These are phyloP conservation scores for Caenorhabditis sp. DNA, from an alignment of 2,888 invertebrate genomes.

Conservation along the genomic window DNA sequence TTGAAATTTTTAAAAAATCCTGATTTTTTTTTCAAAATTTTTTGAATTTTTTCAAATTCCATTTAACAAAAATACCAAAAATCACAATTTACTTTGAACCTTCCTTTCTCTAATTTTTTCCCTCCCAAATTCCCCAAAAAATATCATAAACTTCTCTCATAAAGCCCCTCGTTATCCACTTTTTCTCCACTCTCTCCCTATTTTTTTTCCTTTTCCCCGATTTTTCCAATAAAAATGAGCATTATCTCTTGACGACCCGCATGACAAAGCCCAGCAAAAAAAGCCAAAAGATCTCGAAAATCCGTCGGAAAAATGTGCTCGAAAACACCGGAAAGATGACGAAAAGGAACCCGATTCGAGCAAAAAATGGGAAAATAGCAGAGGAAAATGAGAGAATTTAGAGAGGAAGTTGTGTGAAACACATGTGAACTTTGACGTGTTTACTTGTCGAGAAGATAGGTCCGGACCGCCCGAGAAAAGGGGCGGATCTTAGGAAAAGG, in stretches of 20 bases:
- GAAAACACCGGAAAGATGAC: background rate
- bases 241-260: background rate
- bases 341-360: background rate
- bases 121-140: background rate
- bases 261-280: too few relatives aligned
- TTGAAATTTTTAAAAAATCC: background rate
- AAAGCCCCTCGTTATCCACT: background rate
- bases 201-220: background rate
- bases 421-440: constrained; percentile 2
- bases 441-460: too few relatives aligned
- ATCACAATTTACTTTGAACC: too few relatives aligned
- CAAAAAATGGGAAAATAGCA: too few relatives aligned
- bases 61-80: too few relatives aligned
- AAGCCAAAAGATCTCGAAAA: too few relatives aligned
- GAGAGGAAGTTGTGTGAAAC: too few relatives aligned
- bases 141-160: too few relatives aligned
- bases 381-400: background rate
- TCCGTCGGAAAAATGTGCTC: too few relatives aligned
- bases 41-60: background rate
- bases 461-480: background rate
- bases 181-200: background rate
- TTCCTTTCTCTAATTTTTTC: background rate
- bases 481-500: background rate
- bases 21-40: background rate
- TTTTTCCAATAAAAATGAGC: background rate